These are phyloP conservation scores for Hirundo rustica DNA, from an alignment of 2,797 vertebrate species.

Conservation along the genomic window DNA sequence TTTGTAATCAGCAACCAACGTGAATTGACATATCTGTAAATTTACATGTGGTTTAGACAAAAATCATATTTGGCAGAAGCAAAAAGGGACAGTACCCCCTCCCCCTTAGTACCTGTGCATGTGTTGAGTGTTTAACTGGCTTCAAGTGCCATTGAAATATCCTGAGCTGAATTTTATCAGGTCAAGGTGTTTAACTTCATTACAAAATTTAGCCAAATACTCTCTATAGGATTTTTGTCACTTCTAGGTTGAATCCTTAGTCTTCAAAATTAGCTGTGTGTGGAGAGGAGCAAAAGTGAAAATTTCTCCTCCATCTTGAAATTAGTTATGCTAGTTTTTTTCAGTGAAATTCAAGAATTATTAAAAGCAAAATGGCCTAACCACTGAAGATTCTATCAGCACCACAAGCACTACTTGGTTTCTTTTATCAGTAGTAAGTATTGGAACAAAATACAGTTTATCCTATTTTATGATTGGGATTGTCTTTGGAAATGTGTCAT, in stretches of 20 bases:
- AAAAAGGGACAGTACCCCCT: background rate
- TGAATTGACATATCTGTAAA: background rate
- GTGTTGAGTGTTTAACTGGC: background rate
- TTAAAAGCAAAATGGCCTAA: background rate
- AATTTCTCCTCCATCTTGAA: background rate
- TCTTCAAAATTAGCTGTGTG: background rate
- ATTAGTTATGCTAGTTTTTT: background rate
- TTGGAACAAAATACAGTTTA: background rate
- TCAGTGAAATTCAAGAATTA: background rate
- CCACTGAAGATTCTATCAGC: background rate
- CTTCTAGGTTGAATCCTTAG: background rate
- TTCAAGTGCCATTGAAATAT: background rate
- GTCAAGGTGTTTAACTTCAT: background rate
- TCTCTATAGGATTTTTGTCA: background rate
- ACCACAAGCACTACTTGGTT: background rate
- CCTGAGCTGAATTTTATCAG: background rate
- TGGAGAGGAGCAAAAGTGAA: background rate
- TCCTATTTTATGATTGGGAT: slow-evolving; percentile 22
- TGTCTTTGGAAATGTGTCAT: slow-evolving; percentile 50
- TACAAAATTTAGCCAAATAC: background rate
- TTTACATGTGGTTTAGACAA: background rate
- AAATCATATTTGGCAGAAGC: background rate
- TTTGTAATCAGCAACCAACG: background rate
- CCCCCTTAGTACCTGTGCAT: background rate
- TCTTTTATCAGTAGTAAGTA: background rate